Base-by-base conservation (phyloP, 2,113 vertebrate genomes). In the Haliaeetus leucogaster region DNA sequence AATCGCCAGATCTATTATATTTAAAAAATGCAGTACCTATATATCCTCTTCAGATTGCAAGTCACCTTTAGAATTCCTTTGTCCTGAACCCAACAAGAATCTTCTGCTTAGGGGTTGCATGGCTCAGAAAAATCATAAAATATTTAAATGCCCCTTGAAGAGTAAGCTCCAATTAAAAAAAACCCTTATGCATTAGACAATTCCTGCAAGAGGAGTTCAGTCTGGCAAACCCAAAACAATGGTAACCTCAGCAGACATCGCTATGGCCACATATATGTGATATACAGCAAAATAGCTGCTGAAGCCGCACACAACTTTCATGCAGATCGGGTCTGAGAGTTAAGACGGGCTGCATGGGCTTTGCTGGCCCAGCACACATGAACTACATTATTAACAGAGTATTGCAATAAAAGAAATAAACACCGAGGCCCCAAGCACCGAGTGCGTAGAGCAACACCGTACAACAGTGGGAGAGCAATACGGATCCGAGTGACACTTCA, bases 401-500 rank as follows among this genome's bases (percentile, higher is more conserved):
- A 38, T 8, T 22, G 47, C 26, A 20, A 11, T 30, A 27, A 36
- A 53, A 43, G 25, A 45, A 30, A 45, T 5, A 32, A 79, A 27
- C 47, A 3, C 43, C 9, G 1, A 36, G 26, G 36, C 45, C 25
- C 36, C 29, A 8, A 17, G 66, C 45, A 18, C 29, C 8, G 4
- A 16, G 22, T 6, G 20, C 21, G 2, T 2, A 13, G 29, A 26
- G 50, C 34, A 15, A 23, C 4, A 7, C 62, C 7, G 5, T 15
- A 29, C 0, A 9, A 58, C 30, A 10, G 34, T 1, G 23, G 30
- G 29, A 43, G 36, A 17, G 30, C 0, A 23, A 34, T 2, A 59
- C 0, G 7, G 38, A 50, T 13, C 36, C 4, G 2, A 32, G 50
- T 3, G 16, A 52, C 13, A 0, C 36, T 40, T 13, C 20, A 13